Conservation (phyloP, 2,797 vertebrate species). For the Halcyon badia region DNA sequence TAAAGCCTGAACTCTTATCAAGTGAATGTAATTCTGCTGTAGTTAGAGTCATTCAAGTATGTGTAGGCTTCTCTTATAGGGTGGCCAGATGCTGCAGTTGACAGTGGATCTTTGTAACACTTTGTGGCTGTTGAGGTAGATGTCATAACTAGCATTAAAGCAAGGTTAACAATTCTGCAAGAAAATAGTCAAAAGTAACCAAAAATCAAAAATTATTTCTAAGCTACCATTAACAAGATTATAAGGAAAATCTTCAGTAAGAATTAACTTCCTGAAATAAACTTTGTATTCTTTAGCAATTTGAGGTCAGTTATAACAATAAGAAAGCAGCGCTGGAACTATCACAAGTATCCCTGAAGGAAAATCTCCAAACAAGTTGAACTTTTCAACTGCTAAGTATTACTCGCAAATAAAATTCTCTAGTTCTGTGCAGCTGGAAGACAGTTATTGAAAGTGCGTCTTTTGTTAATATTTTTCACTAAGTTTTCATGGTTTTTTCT, state of each 20-base stretch:
- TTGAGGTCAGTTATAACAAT: background rate
- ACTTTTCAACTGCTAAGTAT: background rate
- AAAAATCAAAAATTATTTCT: background rate
- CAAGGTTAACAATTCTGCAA: background rate
- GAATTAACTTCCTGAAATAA: background rate
- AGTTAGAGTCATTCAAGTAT: background rate
- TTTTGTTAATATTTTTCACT: background rate
- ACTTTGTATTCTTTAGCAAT: background rate
- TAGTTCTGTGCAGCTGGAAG: background rate
- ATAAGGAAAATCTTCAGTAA: background rate
- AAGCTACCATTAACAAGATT: background rate
- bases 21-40: background rate
- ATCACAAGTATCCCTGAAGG: background rate
- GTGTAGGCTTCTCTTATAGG: background rate
- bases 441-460: background rate
- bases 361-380: background rate
- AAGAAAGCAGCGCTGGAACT: background rate
- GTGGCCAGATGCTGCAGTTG: background rate
- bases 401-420: background rate
- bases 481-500: background rate
- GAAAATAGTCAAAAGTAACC: background rate
- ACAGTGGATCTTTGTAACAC: background rate
- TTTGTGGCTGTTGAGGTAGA: background rate
- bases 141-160: background rate
- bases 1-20: background rate